phyloP scores from a whole-genome alignment of 1,140 invertebrate species.

The Venturia canescens region DNA sequence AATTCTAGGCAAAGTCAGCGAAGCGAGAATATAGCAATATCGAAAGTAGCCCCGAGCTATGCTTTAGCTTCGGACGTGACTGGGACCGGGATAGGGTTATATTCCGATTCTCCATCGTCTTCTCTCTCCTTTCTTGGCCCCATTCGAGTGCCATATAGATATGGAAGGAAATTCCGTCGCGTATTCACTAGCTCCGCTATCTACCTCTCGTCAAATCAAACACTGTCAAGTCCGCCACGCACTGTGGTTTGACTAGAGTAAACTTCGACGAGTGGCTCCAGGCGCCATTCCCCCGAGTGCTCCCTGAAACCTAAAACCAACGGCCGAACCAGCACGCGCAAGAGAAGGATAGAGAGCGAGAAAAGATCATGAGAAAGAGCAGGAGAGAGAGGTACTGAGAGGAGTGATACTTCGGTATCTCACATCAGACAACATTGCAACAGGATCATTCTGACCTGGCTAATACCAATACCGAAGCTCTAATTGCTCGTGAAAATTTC shows the following conservation, averaged over 20 bases:
- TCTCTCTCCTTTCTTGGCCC: slow-evolving; percentile 3
- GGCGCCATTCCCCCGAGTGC: slow-evolving; percentile 49
- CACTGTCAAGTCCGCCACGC: slow-evolving; percentile 54
- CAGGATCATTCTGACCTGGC: slow-evolving; percentile 47
- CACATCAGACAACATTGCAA: slow-evolving; percentile 51
- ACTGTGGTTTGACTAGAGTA: slow-evolving; percentile 52
- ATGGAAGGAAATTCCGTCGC: slow-evolving; percentile 42
- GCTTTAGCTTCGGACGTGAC: slow-evolving; percentile 41
- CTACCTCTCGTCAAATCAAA: slow-evolving; percentile 52
- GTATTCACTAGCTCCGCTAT: slow-evolving; percentile 41
- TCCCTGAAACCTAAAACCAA: slow-evolving; percentile 46
- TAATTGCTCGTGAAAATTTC: slow-evolving; percentile 54
- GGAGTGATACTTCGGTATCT: slow-evolving; percentile 12
- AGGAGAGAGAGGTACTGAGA: not conserved
- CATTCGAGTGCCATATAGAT: not conserved
- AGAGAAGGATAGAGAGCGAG: not conserved
- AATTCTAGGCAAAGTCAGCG: slow-evolving; percentile 26
- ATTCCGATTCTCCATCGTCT: slow-evolving; percentile 7
- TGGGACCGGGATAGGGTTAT: slow-evolving; percentile 37
- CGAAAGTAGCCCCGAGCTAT: slow-evolving; percentile 38
- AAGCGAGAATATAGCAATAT: slow-evolving; percentile 36
- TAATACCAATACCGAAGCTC: slow-evolving; percentile 48
- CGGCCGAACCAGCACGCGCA: not conserved
- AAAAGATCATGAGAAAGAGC: slow-evolving; percentile 1
- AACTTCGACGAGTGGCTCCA: slow-evolving; percentile 52